Conservation (phyloP, 2,888 invertebrate species). For the Liopterus haemorrhoidalis region DNA sequence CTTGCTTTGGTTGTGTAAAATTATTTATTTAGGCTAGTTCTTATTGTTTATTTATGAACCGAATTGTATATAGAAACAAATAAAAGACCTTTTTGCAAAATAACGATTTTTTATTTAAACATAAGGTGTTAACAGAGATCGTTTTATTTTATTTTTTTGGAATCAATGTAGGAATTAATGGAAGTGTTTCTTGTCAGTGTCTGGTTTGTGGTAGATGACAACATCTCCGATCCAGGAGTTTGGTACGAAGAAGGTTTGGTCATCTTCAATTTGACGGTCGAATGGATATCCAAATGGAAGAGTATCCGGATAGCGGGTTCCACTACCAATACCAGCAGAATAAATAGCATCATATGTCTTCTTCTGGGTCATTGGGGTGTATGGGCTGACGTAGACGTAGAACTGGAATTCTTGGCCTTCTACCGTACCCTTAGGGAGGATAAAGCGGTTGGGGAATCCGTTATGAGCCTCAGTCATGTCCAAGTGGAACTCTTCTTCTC, state of each 20-base stretch:
- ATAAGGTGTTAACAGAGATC: too few relatives aligned
- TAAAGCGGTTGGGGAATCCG: conserved; percentile 64
- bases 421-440: conserved; percentile 62
- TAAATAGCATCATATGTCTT: conserved; percentile 47
- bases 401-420: conserved; percentile 57
- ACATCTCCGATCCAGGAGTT: conserved; percentile 64
- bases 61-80: neutral
- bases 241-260: conserved; percentile 56
- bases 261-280: conserved; percentile 56
- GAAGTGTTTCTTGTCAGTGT: conserved; percentile 35
- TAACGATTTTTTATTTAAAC: conserved; percentile 1
- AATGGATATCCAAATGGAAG: conserved; percentile 68
- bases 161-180: neutral
- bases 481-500: conserved; percentile 50
- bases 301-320: conserved; percentile 53
- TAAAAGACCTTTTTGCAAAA: neutral
- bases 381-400: conserved; percentile 47
- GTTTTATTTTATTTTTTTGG: neutral
- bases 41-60: conserved; percentile 6
- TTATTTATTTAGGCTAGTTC: conserved; percentile 6
- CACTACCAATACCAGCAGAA: conserved; percentile 51
- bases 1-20: conserved; percentile 13
- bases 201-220: conserved; percentile 57
- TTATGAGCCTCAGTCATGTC: conserved; percentile 55
- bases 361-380: conserved; percentile 43